Evolutionary conservation across 1,140 invertebrate genomes (phyloP).

Genomic region (Pseudomyrmex flavicornis): DNA sequence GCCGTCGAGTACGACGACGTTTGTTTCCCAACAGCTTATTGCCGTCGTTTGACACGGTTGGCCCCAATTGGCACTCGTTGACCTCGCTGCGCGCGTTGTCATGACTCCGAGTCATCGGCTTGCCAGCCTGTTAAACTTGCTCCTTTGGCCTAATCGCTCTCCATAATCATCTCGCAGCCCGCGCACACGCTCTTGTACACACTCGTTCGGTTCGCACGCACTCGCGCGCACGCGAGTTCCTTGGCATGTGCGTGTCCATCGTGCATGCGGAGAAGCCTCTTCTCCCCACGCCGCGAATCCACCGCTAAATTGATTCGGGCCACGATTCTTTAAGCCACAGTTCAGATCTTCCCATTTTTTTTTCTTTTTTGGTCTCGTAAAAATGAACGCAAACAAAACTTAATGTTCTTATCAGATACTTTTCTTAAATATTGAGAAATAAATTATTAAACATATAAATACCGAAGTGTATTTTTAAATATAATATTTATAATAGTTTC

Average conservation of each 20-base stretch:
- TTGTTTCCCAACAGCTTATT: conserved; percentile 84
- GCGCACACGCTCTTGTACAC: conserved; percentile 12
- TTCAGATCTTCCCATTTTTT: background rate
- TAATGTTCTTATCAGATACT: no score
- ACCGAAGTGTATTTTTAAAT: no score
- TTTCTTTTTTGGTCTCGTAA: background rate
- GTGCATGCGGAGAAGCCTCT: background rate
- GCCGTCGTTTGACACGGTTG: conserved; percentile 82
- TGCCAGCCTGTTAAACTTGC: conserved; percentile 83
- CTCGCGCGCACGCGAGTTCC: conserved; percentile 38
- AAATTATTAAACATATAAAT: background rate
- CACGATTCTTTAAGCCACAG: conserved; percentile 47
- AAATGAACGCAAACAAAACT: background rate
- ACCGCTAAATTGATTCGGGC: conserved; percentile 74
- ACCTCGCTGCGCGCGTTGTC: conserved; percentile 81
- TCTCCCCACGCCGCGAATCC: conserved; percentile 58
- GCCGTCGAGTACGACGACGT: conserved; percentile 67
- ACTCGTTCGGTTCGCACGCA: conserved; percentile 26
- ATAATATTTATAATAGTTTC: no score
- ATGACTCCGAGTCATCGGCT: conserved; percentile 84
- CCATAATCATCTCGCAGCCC: conserved; percentile 70
- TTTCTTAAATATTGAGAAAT: no score
- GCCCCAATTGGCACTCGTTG: conserved; percentile 83
- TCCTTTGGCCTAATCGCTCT: conserved; percentile 79
- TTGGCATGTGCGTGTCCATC: conserved; percentile 22